Base-by-base conservation (phyloP, 2,113 vertebrate genomes). In the Hipposideros armiger region DNA sequence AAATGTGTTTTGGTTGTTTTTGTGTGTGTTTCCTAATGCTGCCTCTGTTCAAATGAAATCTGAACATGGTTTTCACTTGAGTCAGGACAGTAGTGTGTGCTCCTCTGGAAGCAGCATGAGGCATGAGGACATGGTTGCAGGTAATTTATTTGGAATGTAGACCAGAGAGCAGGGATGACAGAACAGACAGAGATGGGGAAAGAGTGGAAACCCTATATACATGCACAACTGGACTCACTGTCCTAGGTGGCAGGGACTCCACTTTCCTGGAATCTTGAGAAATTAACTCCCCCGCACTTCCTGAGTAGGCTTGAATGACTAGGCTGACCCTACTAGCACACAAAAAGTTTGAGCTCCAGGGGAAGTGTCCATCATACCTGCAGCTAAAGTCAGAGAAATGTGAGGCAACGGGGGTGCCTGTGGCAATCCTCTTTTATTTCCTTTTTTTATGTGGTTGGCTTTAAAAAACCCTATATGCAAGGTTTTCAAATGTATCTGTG, bases 241-340 rank as follows among this genome's bases (percentile, higher is more conserved):
- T 32, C 52, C 22, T 36, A 5, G 69, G 42, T 4, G 2, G 1
- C 20, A 52, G 30, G 26, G 24, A n/a, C 2, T 2, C 11, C 1
- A 0, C 40, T 67, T 3, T 19, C 0, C 58, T 13, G 32, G 36
- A 45, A 36, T 9, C 17, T 54, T 42, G 85, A 81, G 78, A 69
- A 45, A 50, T 13, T 2, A 56, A 30, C 19, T 32, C 10, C 5
- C 9, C 15, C 2, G 11, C 7, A 72, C 6, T 19, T 10, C 17
- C 8, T 11, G 32, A 72, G 11, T 10, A 7, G 17, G 52, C 54
- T n/a, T 20, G 40, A 30, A 36, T 28, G 62, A 54, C 52, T 36
- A 32, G 32, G 26, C 82, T 58, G 74, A 60, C 36, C 32, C 26
- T 2, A 9, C 11, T 0, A 0, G 7, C 60, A 40, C 74, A n/a